Base-by-base conservation (phyloP, 2,888 invertebrate genomes). In the Tipula lateralis region DNA sequence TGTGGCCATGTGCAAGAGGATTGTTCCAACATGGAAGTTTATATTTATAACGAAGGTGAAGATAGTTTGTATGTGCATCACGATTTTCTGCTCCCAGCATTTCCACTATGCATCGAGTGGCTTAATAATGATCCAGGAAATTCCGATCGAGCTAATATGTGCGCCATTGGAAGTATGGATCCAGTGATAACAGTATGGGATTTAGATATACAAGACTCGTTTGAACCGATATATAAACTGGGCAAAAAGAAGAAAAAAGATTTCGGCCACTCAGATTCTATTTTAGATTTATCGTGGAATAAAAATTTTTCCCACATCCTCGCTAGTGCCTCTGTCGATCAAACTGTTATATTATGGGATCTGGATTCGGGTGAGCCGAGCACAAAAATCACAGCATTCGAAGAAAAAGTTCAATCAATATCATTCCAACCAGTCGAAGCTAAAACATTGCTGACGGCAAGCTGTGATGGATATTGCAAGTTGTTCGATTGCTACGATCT, bases 141-240 rank as follows among this genome's bases (percentile, higher is more conserved):
- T 1, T 94, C 95, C 86, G 92, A 94, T 44, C 91, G 93, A 85
- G 95, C 95, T 19, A 99, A 97, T 90, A 93, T 97, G 87, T 95
- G 97, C 87, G 99, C 98, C 0, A 93, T 99, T 85, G 99, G 98
- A 12, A 95, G 95, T 39, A 98, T 99, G 97, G 94, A 95, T 86
- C 95, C 97, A 0, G 93, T 96, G 80, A 98, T 99, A 85, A 96
- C 97, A 87, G 93, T 99, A n/a, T 99, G 99, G 98, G 98, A 99
- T 90, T 90, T 99, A 81, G 99, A 99, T 90, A 92, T 99, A 85
- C 94, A 98, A 86, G 97, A 99, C 88, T 94, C 95, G 85, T 91
- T 98, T 66, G 97, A 97, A 88, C 97, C 99, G 0, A 95, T 95
- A 0, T 96, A 95, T 88, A 94, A 93, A 87, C 91, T 99, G 30